Evolutionary conservation across 2,113 vertebrate genomes (phyloP), one percentile per base, ranked within the genome.

Genomic region (Danionella cerebrum): DNA sequence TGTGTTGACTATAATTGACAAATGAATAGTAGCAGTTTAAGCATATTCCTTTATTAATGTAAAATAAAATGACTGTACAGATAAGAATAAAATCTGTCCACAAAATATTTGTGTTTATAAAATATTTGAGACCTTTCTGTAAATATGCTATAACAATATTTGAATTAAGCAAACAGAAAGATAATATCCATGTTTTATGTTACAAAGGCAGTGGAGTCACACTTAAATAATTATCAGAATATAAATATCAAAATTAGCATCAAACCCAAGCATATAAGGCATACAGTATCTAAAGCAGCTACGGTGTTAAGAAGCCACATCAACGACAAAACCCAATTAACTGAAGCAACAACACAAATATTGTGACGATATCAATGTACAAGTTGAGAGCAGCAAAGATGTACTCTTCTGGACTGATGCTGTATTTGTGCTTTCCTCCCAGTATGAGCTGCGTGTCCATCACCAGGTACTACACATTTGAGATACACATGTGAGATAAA

Each of bases 371-470:
- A 64, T 91, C 90, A 82, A 95, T 42, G 70, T 89, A 93, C 53
- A 93, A 87, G 67, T 86, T 93, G 41, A 90, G 85, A 16, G 84
- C 82, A 35, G 91, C 89, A 72, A 91, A 91, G 50, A 91, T 65
- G 3, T 92, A 91, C 57, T 94, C 91, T 74, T 93, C 89, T 0
- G 89, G 87, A 74, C 77, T 86, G 59, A 89, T 6, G 39, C 73
- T 8, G 31, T 79, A 86, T 65, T 85, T 81, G 72, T 89, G 79
- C 22, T 90, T 91, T 18, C 76, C 82, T 24, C 89, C 90, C 24
- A 92, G 68, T 65, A 86, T 89, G n/a, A 90, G 76, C 80, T 90
- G 87, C 6, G 89, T 89, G 27, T 91, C 90, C 70, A 90, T 76
- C 71, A 91, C 84, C 77, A 91, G 75, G 70, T 89, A 89, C 86